Percentiles rank a stretch among this genome's conserved stretches.
These are phyloP conservation scores for Heliconius erato DNA, from an alignment of 2,888 invertebrate genomes.

Conservation along the genomic window DNA sequence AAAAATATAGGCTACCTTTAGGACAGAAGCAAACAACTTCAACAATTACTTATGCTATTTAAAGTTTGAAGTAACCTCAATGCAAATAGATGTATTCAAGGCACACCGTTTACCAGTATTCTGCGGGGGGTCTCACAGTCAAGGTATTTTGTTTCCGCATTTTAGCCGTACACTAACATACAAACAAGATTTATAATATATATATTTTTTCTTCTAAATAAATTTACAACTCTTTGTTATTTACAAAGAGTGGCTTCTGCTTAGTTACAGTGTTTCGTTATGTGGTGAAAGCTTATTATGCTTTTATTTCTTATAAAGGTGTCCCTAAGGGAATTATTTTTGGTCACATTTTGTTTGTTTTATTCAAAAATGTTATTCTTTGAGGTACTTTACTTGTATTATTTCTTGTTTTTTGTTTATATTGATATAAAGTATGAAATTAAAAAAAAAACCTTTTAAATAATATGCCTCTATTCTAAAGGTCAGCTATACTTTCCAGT, in stretches of 20 bases:
- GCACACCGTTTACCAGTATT: constrained; percentile 49
- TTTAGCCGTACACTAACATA: constrained; percentile 65
- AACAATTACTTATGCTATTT: neutral
- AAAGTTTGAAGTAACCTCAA: constrained; percentile 4
- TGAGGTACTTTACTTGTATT: neutral
- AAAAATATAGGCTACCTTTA: neutral
- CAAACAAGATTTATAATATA: constrained; percentile 59
- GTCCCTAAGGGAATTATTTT: constrained; percentile 62
- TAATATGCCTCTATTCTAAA: too few species aligned
- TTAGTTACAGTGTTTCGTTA: constrained; percentile 69
- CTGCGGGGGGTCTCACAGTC: constrained; percentile 68
- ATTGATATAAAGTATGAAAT: too few species aligned
- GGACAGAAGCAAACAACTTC: neutral
- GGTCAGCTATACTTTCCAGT: too few species aligned
- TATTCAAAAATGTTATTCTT: constrained; percentile 5
- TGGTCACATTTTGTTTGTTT: constrained; percentile 57
- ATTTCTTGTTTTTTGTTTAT: neutral
- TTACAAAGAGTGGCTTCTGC: constrained; percentile 68
- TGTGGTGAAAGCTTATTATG: constrained; percentile 65
- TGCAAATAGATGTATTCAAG: constrained; percentile 14
- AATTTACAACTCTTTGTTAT: constrained; percentile 68
- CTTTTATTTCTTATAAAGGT: constrained; percentile 60
- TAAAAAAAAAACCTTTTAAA: too few species aligned
- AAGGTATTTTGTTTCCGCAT: constrained; percentile 69
- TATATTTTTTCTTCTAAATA: constrained; percentile 67